These are phyloP conservation scores for Rhynchotus rufescens DNA, from an alignment of 2,797 vertebrate species.

Conservation along the genomic window DNA sequence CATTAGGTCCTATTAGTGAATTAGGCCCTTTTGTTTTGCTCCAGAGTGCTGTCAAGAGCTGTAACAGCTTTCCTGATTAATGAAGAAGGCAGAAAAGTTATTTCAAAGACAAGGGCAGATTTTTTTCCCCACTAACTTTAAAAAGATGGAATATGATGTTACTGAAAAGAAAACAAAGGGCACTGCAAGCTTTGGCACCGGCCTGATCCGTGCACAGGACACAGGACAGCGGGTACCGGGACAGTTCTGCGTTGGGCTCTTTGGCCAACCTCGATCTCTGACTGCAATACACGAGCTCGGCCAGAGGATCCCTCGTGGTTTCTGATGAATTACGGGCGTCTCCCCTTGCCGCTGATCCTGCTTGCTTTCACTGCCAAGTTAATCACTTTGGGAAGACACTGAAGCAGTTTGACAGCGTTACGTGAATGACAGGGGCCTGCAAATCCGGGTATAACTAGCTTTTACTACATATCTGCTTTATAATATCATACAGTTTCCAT, in stretches of 20 bases:
- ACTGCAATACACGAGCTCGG: neutral
- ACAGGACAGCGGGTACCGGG: fast-evolving
- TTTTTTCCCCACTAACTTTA: neutral
- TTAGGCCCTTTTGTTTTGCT: conserved; percentile 69
- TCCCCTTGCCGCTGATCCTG: neutral
- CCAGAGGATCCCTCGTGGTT: neutral
- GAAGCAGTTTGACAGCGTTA: neutral
- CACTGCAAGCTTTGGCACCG: neutral
- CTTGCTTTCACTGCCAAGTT: neutral
- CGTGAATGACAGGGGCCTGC: neutral
- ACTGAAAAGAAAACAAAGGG: neutral
- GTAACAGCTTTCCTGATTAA: conserved; percentile 40
- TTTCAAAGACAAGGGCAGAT: conserved; percentile 20
- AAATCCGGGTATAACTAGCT: neutral
- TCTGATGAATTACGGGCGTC: neutral
- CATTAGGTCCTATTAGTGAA: conserved; percentile 66
- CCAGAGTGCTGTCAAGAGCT: conserved; percentile 54
- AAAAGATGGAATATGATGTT: neutral
- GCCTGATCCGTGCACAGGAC: fast-evolving
- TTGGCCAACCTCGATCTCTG: neutral
- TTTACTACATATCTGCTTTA: neutral
- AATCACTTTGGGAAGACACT: neutral
- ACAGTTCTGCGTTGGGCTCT: neutral
- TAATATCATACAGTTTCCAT: neutral
- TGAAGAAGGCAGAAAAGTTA: conserved; percentile 38